Base-by-base conservation (phyloP, 2,888 invertebrate genomes). In the Anthoptus insignis region DNA sequence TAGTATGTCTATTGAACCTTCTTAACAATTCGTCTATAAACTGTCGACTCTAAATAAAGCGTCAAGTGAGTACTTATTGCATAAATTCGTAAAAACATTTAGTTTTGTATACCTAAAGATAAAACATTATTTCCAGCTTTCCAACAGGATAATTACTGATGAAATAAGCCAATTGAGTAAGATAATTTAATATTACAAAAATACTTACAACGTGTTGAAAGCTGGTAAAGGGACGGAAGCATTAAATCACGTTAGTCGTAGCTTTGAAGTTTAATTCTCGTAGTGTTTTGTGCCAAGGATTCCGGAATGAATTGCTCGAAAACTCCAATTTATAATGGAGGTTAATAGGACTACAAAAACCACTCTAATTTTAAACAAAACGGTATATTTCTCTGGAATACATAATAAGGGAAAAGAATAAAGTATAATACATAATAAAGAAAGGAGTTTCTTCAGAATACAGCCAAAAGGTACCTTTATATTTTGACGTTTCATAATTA, bases 241-340 rank as follows among this genome's bases (percentile, higher is more conserved):
- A 37, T 54, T 54, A 54, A 54, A 37, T 56, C 39, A 42, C 39
- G 27, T 32, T 32, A 56, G 37, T 27, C 19, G 27, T 27, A 9
- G 27, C 21, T 27, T 56, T 56, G 56, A 24, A 56, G 39, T 54
- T 37, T 39, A 54, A 14, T 56, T 39, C 39, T 27, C 37, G 52
- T 32, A 52, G 22, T 27, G 39, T 39, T 56, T 39, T 39, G 56
- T 24, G 56, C 56, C 56, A 56, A 39, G 39, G 56, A 42, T 56
- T 42, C 39, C 56, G 27, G 39, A 56, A 24, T 56, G 24, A 39
- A 56, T 52, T 42, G 37, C 14, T 7, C 14, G 39, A 56, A 24
- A 37, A 27, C 22, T n/a, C 24, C 24, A 11, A 56, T 39, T 37
- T 56, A 56, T 56, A 39, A 34, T 24, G 11, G 8, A 39, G 3